A percentile compares a stretch with the other conserved stretches of the same genome.
These are phyloP conservation scores for Dryas iulia DNA, from an alignment of 1,140 invertebrate genomes.

Conservation along the genomic window DNA sequence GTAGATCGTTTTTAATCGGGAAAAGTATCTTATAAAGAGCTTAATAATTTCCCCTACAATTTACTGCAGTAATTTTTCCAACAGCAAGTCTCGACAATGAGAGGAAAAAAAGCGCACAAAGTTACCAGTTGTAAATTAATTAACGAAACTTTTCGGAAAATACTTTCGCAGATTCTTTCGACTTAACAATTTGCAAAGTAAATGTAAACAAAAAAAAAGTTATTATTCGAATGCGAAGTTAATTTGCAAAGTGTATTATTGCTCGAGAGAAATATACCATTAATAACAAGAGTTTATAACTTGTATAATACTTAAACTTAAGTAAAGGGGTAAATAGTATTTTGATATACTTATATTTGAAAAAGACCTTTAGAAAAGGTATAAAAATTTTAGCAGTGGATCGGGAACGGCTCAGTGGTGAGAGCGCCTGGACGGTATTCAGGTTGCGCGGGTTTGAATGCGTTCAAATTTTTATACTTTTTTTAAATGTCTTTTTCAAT, in stretches of 20 bases:
- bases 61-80: neutral
- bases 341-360: neutral
- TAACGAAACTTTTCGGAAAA: conserved; percentile 15
- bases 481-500: too few relatives aligned
- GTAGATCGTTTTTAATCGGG: neutral
- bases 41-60: neutral
- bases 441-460: too few relatives aligned
- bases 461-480: too few relatives aligned
- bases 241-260: conserved; percentile 35
- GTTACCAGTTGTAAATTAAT: conserved; percentile 20
- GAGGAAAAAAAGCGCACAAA: conserved; percentile 1
- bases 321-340: too few relatives aligned
- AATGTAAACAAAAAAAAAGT: conserved; percentile 24
- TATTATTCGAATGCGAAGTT: conserved; percentile 34
- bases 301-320: neutral
- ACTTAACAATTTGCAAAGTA: conserved; percentile 23
- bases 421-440: too few relatives aligned
- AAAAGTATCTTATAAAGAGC: neutral
- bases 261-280: conserved; percentile 14
- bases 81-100: neutral
- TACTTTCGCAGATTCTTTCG: conserved; percentile 16
- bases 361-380: too few relatives aligned
- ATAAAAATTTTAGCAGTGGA: too few relatives aligned
- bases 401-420: too few relatives aligned
- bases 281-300: conserved; percentile 10